These are phyloP conservation scores for Drosophila paramelanica DNA, from an alignment of 2,888 invertebrate species.

Conservation along the genomic window DNA sequence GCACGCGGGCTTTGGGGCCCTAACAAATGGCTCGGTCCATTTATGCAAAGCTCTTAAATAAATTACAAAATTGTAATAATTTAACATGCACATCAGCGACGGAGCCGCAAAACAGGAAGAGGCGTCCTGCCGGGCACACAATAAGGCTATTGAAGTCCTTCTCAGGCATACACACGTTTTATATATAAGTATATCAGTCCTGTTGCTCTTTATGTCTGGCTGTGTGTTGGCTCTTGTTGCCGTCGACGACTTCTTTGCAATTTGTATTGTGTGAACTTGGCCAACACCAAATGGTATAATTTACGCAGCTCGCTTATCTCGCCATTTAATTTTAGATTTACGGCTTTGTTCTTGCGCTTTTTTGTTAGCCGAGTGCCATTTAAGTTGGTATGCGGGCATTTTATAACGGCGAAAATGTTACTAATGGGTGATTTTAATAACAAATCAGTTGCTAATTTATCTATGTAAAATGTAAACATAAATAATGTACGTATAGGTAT, in stretches of 20 bases:
- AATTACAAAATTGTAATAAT: conserved; percentile 82
- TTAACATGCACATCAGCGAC: conserved; percentile 56
- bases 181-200: conserved; percentile 17
- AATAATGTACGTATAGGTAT: background rate
- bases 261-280: conserved; percentile 62
- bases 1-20: conserved; percentile 5
- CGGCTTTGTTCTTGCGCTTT: conserved; percentile 33
- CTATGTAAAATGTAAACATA: background rate
- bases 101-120: conserved; percentile 22
- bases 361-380: conserved; percentile 13
- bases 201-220: conserved; percentile 37
- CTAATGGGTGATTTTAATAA: conserved; percentile 4
- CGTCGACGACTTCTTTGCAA: conserved; percentile 31
- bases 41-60: conserved; percentile 80
- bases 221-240: conserved; percentile 45
- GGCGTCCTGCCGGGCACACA: conserved; percentile 29
- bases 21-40: conserved; percentile 69
- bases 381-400: conserved; percentile 5
- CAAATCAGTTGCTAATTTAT: conserved; percentile 12
- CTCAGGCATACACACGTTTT: conserved; percentile 14
- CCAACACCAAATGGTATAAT: conserved; percentile 59
- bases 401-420: background rate
- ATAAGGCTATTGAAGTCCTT: conserved; percentile 42
- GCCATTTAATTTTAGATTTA: conserved; percentile 69
- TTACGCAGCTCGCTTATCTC: conserved; percentile 62